Base-by-base conservation (phyloP, 53 echinoderm and acorn worm genomes). In the Patiria pectinifera region DNA sequence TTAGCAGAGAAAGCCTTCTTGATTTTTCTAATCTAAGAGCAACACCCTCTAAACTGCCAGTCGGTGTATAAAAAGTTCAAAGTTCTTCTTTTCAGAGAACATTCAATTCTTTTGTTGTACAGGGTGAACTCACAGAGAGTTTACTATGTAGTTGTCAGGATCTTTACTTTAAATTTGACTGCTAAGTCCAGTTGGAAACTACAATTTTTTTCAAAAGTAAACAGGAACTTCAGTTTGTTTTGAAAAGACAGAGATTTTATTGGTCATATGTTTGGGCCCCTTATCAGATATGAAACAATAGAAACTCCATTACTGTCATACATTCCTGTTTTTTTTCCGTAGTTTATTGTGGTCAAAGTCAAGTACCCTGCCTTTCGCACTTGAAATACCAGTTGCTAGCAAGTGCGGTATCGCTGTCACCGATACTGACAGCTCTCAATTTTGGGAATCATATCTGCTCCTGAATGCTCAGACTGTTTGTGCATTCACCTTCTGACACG, bases 351-450 rank as follows among this genome's bases (percentile, higher is more conserved):
- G n/a, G 11, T 8, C 58, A 22, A 7, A 35, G 78, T 88, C 18
- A 18, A 69, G 48, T 23, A 71, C 86, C 86, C 60, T 26, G 87
- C 58, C 45, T 59, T 16, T 61, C 63, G 21, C 90, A 81, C 80
- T 90, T 47, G 47, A 81, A 35, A 90, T 90, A 23, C 81, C 80
- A 78, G 59, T 81, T n/a, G 23, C 53, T 24, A 69, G 9, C 45
- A 63, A 77, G 79, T 63, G 46, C 47, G 81, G 81, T 70, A 90
- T 90, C 69, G 66, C 48, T 90, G 62, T 61, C 77, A 87, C 48
- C 23, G 53, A 89, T 69, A 90, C 77, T 49, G 69, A 81, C 90
- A 69, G 80, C 90, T 49, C 90, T 69, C 63, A 81, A 81, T 24
- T 69, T 23, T 45, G 25, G 90, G 43, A 62, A 45, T 66, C 59